Base-by-base conservation (phyloP, 1,140 invertebrate genomes). In the Brachionus asplanchnoidis region DNA sequence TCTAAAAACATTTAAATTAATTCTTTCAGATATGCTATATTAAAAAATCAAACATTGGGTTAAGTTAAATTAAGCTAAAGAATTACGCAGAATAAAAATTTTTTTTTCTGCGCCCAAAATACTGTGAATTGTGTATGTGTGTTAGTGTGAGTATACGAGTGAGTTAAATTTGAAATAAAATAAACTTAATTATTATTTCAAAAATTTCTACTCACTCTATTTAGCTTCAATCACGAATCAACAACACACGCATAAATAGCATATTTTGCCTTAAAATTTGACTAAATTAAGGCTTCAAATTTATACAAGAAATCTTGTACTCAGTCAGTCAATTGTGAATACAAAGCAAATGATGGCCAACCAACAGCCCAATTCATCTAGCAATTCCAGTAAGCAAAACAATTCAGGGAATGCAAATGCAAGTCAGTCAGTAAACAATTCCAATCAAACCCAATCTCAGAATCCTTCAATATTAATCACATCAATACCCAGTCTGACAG, bases 211-310 rank as follows among this genome's bases (percentile, higher is more conserved):
- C 68, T 73, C 68, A 73, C 68, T 73, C 68, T 73, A 73, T 36
- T 73, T 73, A 73, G 68, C 36, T 73, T 73, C 68, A 20, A 73
- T 73, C 68, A 73, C 68, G 68, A 73, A 42, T 8, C 17, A 73
- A 40, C 65, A 73, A 73, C 68, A 73, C 68, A 73, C 68, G 68
- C 68, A 73, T 73, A 73, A 73, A 73, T 73, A 73, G 68, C 68
- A 73, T 73, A 73, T 73, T 73, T 73, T 73, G 26, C 68, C 32
- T 42, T 73, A 73, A 60, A 60, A 60, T 26, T 70, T 70, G 66
- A 40, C 66, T 28, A 70, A 70, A 70, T 36, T 40, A 70, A 70
- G 66, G 23, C 12, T 36, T 36, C 36, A 40, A 36, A 28, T 17
- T 36, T n/a, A 70, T 70, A n/a, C 23, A n/a, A 32, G 12, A 70